phyloP scores from a whole-genome alignment of 2,888 invertebrate species.

The Leptura quadrifasciata region DNA sequence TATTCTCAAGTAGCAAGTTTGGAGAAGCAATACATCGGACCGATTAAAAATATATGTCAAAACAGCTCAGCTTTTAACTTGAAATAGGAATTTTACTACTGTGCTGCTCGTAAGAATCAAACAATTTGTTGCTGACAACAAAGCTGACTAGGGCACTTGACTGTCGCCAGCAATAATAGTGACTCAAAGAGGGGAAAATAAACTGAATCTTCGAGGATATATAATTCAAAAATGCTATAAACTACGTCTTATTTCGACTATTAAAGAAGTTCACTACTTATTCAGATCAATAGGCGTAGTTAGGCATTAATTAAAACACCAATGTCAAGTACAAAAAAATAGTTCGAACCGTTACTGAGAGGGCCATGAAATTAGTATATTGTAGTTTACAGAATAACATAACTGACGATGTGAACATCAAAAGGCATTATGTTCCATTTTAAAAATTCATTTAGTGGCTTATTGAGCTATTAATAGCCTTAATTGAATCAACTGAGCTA shows the following conservation, averaged over 20 bases:
- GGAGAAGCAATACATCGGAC: too few relatives aligned
- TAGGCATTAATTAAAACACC: background rate
- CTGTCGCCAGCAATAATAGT: too few relatives aligned
- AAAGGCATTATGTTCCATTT: background rate
- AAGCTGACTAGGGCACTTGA: too few relatives aligned
- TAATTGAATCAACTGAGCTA: background rate
- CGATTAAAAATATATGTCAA: too few relatives aligned
- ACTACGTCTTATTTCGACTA: background rate
- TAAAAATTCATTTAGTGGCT: background rate
- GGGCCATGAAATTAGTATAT: conserved; percentile 11
- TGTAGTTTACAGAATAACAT: background rate
- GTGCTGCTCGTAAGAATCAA: too few relatives aligned
- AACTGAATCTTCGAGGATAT: too few relatives aligned
- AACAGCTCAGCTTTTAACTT: too few relatives aligned
- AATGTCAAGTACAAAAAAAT: conserved; percentile 13
- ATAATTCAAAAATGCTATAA: too few relatives aligned
- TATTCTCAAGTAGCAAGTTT: too few relatives aligned
- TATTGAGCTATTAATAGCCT: background rate
- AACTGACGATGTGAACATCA: background rate
- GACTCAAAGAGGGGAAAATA: too few relatives aligned
- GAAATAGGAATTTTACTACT: too few relatives aligned
- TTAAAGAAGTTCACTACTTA: background rate
- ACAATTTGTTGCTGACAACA: too few relatives aligned
- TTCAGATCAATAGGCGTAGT: background rate
- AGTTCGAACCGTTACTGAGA: background rate